These are phyloP conservation scores for Isotomurus palustris DNA, from an alignment of 2,888 invertebrate genomes.

Conservation along the genomic window DNA sequence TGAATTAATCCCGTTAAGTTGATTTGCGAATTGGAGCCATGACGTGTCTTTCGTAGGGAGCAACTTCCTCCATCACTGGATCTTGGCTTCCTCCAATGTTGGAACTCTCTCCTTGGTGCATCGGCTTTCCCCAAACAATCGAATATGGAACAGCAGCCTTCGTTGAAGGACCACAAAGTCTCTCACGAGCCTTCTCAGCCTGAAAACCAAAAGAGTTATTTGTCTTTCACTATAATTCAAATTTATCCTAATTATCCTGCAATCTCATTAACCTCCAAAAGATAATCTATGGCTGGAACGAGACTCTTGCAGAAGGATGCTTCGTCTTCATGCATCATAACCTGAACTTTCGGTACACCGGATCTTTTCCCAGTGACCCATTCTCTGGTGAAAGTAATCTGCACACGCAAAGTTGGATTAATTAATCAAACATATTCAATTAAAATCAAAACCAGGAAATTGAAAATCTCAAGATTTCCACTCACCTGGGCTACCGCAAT, in stretches of 20 bases:
- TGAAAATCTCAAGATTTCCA: too few relatives aligned
- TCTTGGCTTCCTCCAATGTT: not conserved
- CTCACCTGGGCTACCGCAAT: slow-evolving; percentile 16
- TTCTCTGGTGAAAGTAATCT: slow-evolving; percentile 42
- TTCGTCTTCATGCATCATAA: slow-evolving; percentile 20
- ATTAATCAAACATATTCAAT: not conserved
- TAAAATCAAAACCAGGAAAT: not conserved
- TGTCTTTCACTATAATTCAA: too few relatives aligned
- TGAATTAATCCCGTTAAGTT: too few relatives aligned
- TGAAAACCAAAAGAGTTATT: not conserved
- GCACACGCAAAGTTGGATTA: slow-evolving; percentile 1
- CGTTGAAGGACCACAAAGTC: slow-evolving; percentile 11
- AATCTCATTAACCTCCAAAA: slow-evolving; percentile 26
- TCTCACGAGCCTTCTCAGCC: slow-evolving; percentile 14
- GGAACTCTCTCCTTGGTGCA: not conserved
- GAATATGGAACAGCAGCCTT: not conserved
- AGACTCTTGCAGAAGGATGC: slow-evolving; percentile 25
- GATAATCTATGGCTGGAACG: slow-evolving; percentile 35
- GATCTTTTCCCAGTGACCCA: slow-evolving; percentile 40
- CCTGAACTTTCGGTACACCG: not conserved
- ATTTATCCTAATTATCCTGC: too few relatives aligned
- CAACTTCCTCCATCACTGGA: not conserved
- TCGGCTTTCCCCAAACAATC: not conserved
- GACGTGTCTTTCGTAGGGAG: not conserved
- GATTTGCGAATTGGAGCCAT: not conserved